These are phyloP conservation scores for Iselma pallidipennis DNA, from an alignment of 2,888 invertebrate species.

Conservation along the genomic window DNA sequence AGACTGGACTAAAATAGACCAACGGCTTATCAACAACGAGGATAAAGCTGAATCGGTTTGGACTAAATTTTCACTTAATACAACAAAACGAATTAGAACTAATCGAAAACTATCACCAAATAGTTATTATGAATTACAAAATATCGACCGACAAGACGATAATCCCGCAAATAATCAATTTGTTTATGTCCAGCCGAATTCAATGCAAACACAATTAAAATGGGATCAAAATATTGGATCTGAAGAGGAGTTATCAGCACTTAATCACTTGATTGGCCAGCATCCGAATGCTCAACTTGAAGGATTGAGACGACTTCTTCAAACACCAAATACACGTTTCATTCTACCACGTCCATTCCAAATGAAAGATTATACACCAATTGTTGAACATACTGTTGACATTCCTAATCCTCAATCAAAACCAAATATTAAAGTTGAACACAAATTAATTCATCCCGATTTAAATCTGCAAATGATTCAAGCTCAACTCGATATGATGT, in stretches of 20 bases:
- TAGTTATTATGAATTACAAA: not conserved
- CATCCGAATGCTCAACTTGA: constrained; percentile 58
- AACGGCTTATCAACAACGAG: constrained; percentile 9
- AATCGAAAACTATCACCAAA: not conserved
- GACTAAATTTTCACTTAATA: not conserved
- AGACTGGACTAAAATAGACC: constrained; percentile 7
- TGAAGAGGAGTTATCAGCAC: constrained; percentile 50
- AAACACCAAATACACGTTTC: constrained; percentile 37
- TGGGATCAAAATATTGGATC: constrained; percentile 16
- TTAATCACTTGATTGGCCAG: constrained; percentile 58
- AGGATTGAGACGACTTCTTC: constrained; percentile 57
- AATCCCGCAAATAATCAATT: constrained; percentile 16
- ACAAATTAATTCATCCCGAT: constrained; percentile 12
- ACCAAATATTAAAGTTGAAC: constrained; percentile 34
- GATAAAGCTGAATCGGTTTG: not conserved
- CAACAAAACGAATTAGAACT: not conserved
- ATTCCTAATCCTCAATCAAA: constrained; percentile 52
- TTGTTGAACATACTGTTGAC: constrained; percentile 57
- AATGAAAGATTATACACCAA: constrained; percentile 50
- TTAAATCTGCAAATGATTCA: constrained; percentile 39
- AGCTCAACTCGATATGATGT: constrained; percentile 44
- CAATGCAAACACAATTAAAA: constrained; percentile 27
- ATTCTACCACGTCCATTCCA: constrained; percentile 21
- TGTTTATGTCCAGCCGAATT: constrained; percentile 35
- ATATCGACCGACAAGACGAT: constrained; percentile 27